Conservation (phyloP, 2,797 vertebrate genomes). For the Cossypha dichroa region DNA sequence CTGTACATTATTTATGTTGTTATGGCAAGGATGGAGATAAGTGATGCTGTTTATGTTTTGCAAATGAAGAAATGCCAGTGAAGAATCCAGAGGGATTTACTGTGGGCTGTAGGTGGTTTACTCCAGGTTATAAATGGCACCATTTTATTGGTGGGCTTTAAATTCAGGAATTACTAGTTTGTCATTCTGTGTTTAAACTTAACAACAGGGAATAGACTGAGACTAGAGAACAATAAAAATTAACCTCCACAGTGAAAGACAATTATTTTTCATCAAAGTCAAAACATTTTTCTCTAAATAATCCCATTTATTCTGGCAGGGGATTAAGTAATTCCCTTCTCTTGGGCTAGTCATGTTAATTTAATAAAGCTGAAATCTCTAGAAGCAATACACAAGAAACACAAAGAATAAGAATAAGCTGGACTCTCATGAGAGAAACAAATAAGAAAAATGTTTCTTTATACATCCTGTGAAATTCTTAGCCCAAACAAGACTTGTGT, state of each 20-base stretch:
- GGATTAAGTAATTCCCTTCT: not conserved
- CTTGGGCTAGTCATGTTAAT: not conserved
- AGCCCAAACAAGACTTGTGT: not conserved
- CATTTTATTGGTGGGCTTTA: not conserved
- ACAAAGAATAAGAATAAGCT: slow-evolving; percentile 33
- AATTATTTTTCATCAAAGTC: slow-evolving; percentile 45
- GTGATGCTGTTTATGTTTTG: not conserved
- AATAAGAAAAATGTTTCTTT: not conserved
- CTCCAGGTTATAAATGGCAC: not conserved
- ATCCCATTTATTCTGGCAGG: not conserved
- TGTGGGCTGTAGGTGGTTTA: not conserved
- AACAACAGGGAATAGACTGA: slow-evolving; percentile 20
- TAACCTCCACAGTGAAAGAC: slow-evolving; percentile 53
- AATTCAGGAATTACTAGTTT: not conserved
- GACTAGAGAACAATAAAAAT: slow-evolving; percentile 12
- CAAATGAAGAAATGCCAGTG: not conserved
- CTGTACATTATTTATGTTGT: not conserved
- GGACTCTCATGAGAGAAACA: not conserved
- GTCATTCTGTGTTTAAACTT: not conserved
- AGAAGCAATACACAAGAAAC: slow-evolving; percentile 58
- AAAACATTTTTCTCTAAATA: slow-evolving; percentile 37
- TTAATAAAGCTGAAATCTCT: slow-evolving; percentile 30
- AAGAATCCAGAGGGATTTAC: not conserved
- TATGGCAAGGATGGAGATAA: not conserved
- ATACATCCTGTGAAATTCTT: not conserved